Percentiles rank a stretch among this genome's conserved stretches.
Conservation (phyloP, 2,888 invertebrate genomes). For the Podabrus alpinus region DNA sequence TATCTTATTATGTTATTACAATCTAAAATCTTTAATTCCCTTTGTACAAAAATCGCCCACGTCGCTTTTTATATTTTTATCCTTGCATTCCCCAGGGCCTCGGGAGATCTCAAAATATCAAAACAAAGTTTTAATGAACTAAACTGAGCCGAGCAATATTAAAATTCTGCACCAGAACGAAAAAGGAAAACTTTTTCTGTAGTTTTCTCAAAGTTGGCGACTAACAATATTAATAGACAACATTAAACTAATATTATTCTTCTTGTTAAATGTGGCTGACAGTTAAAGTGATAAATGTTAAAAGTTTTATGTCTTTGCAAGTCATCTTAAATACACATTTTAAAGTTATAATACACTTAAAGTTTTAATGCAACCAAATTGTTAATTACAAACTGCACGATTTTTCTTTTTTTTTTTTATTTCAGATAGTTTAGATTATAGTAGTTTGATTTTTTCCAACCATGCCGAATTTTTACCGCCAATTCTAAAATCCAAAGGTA, state of each 20-base stretch:
- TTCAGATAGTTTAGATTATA: constrained; percentile 76
- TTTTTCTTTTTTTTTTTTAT: constrained; percentile 48
- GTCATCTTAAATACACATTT: constrained; percentile 17
- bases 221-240: constrained; percentile 6
- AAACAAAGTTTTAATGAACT: neutral
- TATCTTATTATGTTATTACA: neutral
- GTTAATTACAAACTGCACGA: constrained; percentile 33
- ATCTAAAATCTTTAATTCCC: no score
- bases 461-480: constrained; percentile 74
- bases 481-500: constrained; percentile 73
- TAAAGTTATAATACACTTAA: constrained; percentile 14
- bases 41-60: neutral
- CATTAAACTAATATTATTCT: constrained; percentile 26
- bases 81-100: no score
- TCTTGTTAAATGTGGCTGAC: constrained; percentile 17
- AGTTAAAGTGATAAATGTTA: constrained; percentile 25
- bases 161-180: neutral
- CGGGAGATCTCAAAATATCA: neutral
- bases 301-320: constrained; percentile 25
- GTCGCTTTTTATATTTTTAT: neutral
- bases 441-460: constrained; percentile 74
- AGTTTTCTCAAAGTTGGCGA: neutral
- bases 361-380: constrained; percentile 12
- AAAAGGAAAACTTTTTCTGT: neutral
- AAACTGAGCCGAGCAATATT: neutral